These are phyloP conservation scores for Mormyrus iriodes DNA, from an alignment of 2,113 vertebrate genomes.

Conservation along the genomic window DNA sequence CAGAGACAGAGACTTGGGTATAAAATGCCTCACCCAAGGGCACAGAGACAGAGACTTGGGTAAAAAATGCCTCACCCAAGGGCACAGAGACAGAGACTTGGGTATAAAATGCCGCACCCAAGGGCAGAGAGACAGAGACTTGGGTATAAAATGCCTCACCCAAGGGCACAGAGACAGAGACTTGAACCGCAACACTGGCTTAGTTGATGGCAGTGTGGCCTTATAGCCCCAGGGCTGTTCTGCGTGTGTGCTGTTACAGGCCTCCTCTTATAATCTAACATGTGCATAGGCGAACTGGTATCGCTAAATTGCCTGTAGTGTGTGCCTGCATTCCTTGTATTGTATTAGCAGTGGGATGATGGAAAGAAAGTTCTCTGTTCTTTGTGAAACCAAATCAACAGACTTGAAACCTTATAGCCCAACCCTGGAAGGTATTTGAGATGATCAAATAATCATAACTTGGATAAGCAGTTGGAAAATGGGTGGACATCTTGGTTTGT, in stretches of 20 bases:
- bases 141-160: not conserved
- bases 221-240: not conserved
- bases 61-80: not conserved
- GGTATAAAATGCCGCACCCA: not conserved
- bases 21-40: not conserved
- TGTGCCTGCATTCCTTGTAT: not conserved
- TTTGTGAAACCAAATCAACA: not conserved
- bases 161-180: too few species aligned
- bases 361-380: not conserved
- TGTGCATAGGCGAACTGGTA: not conserved
- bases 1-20: not conserved
- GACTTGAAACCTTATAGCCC: not conserved
- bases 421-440: not conserved
- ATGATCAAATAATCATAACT: not conserved
- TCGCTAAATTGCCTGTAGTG: not conserved
- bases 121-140: not conserved
- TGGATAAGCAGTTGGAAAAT: not conserved
- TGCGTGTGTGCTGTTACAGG: not conserved
- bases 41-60: not conserved
- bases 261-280: not conserved
- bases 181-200: not conserved
- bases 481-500: not conserved
- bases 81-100: not conserved
- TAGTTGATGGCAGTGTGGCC: not conserved
- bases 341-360: not conserved